Evolutionary conservation across 2,888 invertebrate species (phyloP).

Genomic region (Crematogaster levior): DNA sequence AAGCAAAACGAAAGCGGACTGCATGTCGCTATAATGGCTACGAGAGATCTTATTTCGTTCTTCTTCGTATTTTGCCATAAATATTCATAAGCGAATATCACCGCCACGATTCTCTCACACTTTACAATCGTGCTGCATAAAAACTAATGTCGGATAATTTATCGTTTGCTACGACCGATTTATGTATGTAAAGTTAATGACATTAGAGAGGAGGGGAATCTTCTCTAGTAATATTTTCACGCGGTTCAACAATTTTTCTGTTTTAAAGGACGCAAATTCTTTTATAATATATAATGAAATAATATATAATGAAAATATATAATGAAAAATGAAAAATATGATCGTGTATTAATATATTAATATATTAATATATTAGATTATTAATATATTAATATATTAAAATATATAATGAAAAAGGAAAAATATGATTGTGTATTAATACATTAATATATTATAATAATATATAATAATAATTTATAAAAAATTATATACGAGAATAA

Average conservation of each 20-base stretch:
- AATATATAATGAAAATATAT: too few relatives aligned
- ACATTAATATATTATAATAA: background rate
- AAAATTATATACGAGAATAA: background rate
- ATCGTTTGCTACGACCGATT: slow-evolving; percentile 8
- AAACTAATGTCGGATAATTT: slow-evolving; percentile 26
- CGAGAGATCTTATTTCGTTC: slow-evolving; percentile 53
- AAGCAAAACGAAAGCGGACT: slow-evolving; percentile 44
- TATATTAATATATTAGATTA: too few relatives aligned
- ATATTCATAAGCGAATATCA: slow-evolving; percentile 50
- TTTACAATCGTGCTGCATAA: slow-evolving; percentile 38
- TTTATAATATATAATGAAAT: too few relatives aligned
- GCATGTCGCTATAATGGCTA: slow-evolving; percentile 35
- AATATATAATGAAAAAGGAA: too few relatives aligned
- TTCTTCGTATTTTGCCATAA: slow-evolving; percentile 49
- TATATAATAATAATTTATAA: background rate
- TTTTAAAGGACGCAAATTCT: too few relatives aligned
- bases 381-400: too few relatives aligned
- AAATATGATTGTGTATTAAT: too few relatives aligned
- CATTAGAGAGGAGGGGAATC: background rate
- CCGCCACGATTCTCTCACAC: slow-evolving; percentile 28
- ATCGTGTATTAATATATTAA: too few relatives aligned
- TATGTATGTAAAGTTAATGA: slow-evolving; percentile 4
- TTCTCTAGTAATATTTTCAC: background rate
- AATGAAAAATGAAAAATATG: too few relatives aligned
- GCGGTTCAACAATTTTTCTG: background rate